Base-by-base conservation (phyloP, 2,797 vertebrate genomes). In the Phoeniculus purpureus region DNA sequence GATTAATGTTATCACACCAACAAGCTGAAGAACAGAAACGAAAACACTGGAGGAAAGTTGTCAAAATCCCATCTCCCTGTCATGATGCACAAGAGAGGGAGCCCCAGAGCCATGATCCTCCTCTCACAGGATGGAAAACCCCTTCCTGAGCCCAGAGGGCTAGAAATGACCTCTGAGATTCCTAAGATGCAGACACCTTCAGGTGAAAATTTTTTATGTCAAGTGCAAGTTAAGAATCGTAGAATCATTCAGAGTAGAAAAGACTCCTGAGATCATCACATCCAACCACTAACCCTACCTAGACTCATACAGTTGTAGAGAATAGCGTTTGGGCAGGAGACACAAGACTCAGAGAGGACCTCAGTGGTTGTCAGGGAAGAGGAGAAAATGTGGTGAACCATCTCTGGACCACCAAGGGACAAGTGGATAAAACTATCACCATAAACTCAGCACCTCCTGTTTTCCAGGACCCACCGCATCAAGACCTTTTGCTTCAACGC, bases 1-100 rank as follows among this genome's bases (percentile, higher is more conserved):
- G 90, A 96, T 95, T 97, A 96, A 96, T 96, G 86, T 96, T 86
- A 94, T 95, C 92, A 86, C 20, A 91, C 75, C 91, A 94, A 96
- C 91, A 96, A 92, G 83, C 27, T 75, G 85, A 95, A 77, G 70
- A 94, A 94, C 65, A 89, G 89, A 94, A 94, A 93, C 4, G 13
- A 95, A 95, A 78, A 95, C 70, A 87, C 64, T 1, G 7, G 64
- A 87, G 84, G 73, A 95, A 93, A 80, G 94, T 88, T 90, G 72
- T 91, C 83, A 90, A 87, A 93, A 91, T 92, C 72, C 64, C 59
- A 20, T 86, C 65, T 60, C 68, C 58, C 81, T 4, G 0, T 71
- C 22, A 12, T 3, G 20, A 71, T 74, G 55, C 54, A 61, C 72
- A 82, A 25, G 47, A 54, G 71, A 80, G 54, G 72, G 43, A 94